phyloP scores from a whole-genome alignment of 2,797 vertebrate species.

The Carapus acus region DNA sequence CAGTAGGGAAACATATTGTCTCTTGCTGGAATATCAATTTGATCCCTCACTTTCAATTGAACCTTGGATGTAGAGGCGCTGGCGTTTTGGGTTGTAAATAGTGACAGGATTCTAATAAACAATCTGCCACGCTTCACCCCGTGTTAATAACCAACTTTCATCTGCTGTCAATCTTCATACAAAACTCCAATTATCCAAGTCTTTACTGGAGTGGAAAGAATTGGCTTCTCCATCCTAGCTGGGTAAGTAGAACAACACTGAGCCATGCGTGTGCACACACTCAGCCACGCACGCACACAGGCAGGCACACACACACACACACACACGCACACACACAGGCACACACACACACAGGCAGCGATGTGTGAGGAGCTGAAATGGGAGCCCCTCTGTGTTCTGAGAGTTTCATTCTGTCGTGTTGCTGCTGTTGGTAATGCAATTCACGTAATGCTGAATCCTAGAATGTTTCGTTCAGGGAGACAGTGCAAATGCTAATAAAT shows the following conservation, averaged over 20 bases:
- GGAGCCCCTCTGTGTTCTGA: neutral
- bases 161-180: slow-evolving; percentile 77
- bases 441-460: neutral
- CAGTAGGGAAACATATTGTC: slow-evolving; percentile 36
- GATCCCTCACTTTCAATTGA: slow-evolving; percentile 61
- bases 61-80: slow-evolving; percentile 67
- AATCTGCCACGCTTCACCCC: slow-evolving; percentile 72
- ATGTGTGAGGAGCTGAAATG: slow-evolving; percentile 33
- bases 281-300: neutral
- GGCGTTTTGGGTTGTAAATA: slow-evolving; percentile 69
- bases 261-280: slow-evolving; percentile 40
- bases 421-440: slow-evolving; percentile 8
- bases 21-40: slow-evolving; percentile 58
- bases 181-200: slow-evolving; percentile 71
- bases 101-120: slow-evolving; percentile 75
- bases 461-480: slow-evolving; percentile 2
- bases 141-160: slow-evolving; percentile 74
- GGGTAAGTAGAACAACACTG: slow-evolving; percentile 52
- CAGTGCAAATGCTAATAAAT: neutral
- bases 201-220: slow-evolving; percentile 72
- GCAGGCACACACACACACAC: slow-evolving; percentile 10
- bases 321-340: slow-evolving; percentile 8
- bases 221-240: slow-evolving; percentile 59
- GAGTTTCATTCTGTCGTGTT: slow-evolving; percentile 2
- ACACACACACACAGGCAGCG: too few relatives aligned